Percentiles rank a stretch among this genome's conserved stretches.
Evolutionary conservation across 2,113 vertebrate genomes (phyloP).

Genomic region (Collichthys lucidus): DNA sequence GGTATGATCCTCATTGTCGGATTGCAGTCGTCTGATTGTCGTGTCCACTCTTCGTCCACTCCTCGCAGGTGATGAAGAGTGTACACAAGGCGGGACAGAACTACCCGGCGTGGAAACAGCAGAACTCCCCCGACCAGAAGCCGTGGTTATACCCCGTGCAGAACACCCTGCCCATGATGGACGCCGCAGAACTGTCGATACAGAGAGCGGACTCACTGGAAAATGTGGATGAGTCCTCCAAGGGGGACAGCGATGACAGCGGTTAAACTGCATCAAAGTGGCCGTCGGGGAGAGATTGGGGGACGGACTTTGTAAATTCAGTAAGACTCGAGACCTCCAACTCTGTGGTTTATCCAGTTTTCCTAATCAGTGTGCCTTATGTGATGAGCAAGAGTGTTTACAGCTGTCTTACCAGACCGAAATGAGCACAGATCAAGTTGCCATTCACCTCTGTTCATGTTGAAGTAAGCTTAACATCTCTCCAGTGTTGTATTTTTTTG

Average conservation of each 20-base stretch:
- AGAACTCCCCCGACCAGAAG: constrained; percentile 77
- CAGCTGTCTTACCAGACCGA: constrained; percentile 50
- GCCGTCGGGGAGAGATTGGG: background rate
- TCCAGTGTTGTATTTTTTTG: constrained; percentile 26
- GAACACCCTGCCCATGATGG: constrained; percentile 81
- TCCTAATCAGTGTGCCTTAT: constrained; percentile 34
- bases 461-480: constrained; percentile 39
- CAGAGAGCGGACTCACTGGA: constrained; percentile 86
- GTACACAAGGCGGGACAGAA: constrained; percentile 82
- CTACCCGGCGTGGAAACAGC: constrained; percentile 83
- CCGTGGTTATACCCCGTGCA: constrained; percentile 86
- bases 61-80: constrained; percentile 81
- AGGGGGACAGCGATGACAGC: constrained; percentile 78
- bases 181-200: constrained; percentile 80
- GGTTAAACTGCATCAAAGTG: constrained; percentile 47
- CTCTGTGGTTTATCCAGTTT: constrained; percentile 9
- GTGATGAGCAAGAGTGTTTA: constrained; percentile 68
- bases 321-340: constrained; percentile 29
- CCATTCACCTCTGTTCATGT: constrained; percentile 42
- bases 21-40: constrained; percentile 9
- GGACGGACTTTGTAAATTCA: constrained; percentile 9
- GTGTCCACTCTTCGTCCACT: background rate
- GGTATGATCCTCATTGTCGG: constrained; percentile 1
- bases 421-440: constrained; percentile 54
- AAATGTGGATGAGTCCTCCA: constrained; percentile 82